Evolutionary conservation across 2,797 vertebrate species (phyloP).

Genomic region (Clamator glandarius): DNA sequence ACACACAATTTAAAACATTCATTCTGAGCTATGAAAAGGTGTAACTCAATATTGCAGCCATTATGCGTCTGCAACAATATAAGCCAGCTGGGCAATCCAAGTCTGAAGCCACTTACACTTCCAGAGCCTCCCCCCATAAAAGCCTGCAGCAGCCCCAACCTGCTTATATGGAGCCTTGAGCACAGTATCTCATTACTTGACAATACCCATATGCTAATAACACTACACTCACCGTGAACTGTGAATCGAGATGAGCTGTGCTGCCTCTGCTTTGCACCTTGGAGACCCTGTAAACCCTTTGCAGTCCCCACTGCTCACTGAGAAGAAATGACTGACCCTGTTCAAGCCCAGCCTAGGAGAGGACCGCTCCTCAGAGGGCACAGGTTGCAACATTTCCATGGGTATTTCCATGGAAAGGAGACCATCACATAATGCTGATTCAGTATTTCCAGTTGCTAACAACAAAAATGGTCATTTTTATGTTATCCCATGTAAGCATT

Average conservation of each 20-base stretch:
- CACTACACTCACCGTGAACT: background rate
- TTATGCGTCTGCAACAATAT: background rate
- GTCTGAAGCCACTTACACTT: background rate
- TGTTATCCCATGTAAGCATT: background rate
- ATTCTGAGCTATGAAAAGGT: background rate
- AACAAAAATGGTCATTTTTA: conserved; percentile 1
- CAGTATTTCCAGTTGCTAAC: conserved; percentile 24
- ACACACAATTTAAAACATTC: background rate
- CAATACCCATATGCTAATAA: background rate
- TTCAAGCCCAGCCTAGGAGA: background rate
- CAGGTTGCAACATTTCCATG: background rate
- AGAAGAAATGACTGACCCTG: background rate
- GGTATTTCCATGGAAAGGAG: background rate
- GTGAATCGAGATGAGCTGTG: background rate
- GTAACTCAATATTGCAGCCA: background rate
- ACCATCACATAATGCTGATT: background rate
- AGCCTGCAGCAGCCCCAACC: background rate
- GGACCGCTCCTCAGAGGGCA: background rate
- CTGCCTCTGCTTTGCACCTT: background rate
- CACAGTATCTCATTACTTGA: background rate
- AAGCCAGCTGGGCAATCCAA: background rate
- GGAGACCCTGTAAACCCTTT: background rate
- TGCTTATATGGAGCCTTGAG: background rate
- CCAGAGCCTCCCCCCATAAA: background rate
- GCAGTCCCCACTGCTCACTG: fast-evolving